Base-by-base conservation (phyloP, 2,888 invertebrate species). In the Catotricha subobsoleta region DNA sequence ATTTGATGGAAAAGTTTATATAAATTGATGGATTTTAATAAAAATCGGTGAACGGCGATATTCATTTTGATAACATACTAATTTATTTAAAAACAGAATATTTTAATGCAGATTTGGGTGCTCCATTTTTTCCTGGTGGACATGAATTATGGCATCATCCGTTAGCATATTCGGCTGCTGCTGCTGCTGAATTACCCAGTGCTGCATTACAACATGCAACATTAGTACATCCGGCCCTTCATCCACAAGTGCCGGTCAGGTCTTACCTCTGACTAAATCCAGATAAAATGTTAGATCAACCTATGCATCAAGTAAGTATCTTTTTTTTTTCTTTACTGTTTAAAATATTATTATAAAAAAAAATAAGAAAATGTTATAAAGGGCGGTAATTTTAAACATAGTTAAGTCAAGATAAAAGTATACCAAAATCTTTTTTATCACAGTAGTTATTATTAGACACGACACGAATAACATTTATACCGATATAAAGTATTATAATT, bases 251-350 rank as follows among this genome's bases (percentile, higher is more conserved):
- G 68, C 90, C 90, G 66, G 90, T 90, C 67, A 84, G 88, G 69
- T 87, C 87, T 70, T 88, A 86, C 76, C 87, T 88, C 80, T 88
- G 87, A 88, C 87, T 87, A 86, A 82, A 84, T 81, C 81, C 62
- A 53, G 62, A 62, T 51, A 62, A 62, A 61, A 60, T 62, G 52
- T 55, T 62, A 56, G 62, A 62, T 53, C 61, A 62, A 53, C 58
- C 60, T 50, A 61, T 59, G 60, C 62, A 60, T 57, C 61, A 62
- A 57, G 62, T 60, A 52, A 59, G 58, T 57, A 40, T 12, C 29
- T 9, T 29, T 29, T 5, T 9, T n/a, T 29, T 9, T 9, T 29
- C 5, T 29, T 29, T 33, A 3, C n/a, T n/a, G n/a, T n/a, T n/a
- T n/a, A n/a, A n/a, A n/a, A n/a, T n/a, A n/a, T n/a, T n/a, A n/a